phyloP scores from a whole-genome alignment of 1,140 invertebrate genomes.

The Paraescarpia echinospica region DNA sequence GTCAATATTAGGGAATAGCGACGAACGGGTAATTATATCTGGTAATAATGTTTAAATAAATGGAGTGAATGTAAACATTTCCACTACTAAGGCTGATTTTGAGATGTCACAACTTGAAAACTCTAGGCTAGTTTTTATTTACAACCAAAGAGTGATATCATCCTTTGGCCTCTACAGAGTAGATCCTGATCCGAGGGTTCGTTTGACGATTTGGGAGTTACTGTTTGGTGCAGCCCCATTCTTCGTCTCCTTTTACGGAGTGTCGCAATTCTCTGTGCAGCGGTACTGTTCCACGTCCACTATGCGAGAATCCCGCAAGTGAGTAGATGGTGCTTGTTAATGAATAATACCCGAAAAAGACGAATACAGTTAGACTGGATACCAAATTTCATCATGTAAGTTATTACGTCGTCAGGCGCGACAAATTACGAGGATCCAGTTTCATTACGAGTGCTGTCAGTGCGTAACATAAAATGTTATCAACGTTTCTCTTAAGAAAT shows the following conservation, averaged over 20 bases:
- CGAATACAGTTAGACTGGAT: no score
- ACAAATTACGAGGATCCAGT: not conserved
- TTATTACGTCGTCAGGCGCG: not conserved
- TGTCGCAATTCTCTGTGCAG: not conserved
- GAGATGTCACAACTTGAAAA: not conserved
- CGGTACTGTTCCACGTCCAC: not conserved
- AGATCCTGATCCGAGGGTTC: conserved; percentile 7
- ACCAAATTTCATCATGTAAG: not conserved
- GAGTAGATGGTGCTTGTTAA: not conserved
- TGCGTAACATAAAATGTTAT: no score
- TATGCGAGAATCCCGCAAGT: not conserved
- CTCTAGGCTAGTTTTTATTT: not conserved
- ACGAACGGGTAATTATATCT: no score
- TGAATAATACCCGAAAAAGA: no score
- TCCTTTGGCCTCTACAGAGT: not conserved
- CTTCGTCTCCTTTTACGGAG: not conserved
- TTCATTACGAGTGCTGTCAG: not conserved
- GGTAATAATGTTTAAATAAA: not conserved
- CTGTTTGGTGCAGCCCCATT: not conserved
- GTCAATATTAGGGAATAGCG: no score
- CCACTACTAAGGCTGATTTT: not conserved
- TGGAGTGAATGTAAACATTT: not conserved
- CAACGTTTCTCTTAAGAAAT: no score
- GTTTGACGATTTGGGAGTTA: not conserved
- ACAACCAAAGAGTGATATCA: not conserved